A percentile compares a stretch with the other conserved stretches of the same genome.
These are phyloP conservation scores for Hydrotaea cyrtoneurina DNA, from an alignment of 2,888 invertebrate species.

Conservation along the genomic window DNA sequence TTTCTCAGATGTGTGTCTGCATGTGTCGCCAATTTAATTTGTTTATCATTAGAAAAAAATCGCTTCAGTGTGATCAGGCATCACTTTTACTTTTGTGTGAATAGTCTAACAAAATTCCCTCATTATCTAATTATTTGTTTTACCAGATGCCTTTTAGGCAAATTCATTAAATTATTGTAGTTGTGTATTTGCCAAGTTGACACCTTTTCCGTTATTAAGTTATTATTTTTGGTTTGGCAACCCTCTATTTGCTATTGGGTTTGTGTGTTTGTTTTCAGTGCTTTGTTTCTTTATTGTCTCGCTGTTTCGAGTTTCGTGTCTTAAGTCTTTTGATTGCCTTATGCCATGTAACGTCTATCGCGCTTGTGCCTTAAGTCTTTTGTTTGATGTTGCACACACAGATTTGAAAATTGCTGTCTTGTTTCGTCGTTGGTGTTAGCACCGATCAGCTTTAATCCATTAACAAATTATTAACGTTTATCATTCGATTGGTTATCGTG, in stretches of 20 bases:
- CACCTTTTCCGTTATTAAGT: neutral
- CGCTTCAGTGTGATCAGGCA: neutral
- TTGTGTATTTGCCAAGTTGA: neutral
- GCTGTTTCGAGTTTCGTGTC: neutral
- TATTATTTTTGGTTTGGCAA: neutral
- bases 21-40: no score
- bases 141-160: neutral
- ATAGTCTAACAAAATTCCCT: no score
- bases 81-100: neutral
- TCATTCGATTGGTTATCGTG: no score
- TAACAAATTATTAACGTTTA: no score
- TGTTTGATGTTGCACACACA: constrained; percentile 27
- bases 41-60: no score
- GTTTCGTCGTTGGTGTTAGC: neutral
- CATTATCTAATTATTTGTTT: neutral
- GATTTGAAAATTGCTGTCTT: neutral
- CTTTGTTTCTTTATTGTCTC: neutral
- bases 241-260: no score
- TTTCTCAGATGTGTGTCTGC: no score
- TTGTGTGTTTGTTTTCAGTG: neutral
- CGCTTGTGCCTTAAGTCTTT: constrained; percentile 50
- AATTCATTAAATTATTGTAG: neutral
- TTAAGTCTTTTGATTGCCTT: constrained; percentile 6
- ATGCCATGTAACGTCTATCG: neutral
- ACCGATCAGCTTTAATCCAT: no score